phyloP scores from a whole-genome alignment of 2,113 vertebrate species.

The Bubo blakistoni region DNA sequence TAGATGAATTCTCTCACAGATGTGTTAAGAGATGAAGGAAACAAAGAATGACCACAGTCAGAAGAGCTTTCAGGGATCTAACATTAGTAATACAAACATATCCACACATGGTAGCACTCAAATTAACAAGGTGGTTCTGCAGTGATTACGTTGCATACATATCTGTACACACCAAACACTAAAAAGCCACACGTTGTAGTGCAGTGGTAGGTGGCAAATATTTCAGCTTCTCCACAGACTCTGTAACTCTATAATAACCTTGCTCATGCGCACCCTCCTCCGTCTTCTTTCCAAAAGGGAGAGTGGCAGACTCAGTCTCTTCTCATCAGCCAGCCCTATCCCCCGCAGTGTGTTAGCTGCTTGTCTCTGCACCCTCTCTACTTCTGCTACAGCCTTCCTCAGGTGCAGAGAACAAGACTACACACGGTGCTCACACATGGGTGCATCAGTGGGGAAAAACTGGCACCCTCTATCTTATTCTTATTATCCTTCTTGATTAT shows the following conservation, averaged over 20 bases:
- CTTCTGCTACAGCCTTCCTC: rapidly evolving
- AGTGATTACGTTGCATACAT: background rate
- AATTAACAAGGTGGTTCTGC: background rate
- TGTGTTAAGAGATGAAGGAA: background rate
- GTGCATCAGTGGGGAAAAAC: rapidly evolving
- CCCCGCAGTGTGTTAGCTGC: background rate
- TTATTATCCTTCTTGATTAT: background rate
- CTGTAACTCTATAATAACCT: background rate
- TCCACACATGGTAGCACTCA: background rate
- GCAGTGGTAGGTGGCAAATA: background rate
- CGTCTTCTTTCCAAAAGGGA: background rate
- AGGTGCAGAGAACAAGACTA: background rate
- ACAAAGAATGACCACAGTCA: background rate
- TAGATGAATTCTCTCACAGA: background rate
- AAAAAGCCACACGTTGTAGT: background rate
- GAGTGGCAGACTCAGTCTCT: background rate
- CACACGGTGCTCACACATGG: background rate
- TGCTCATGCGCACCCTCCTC: background rate
- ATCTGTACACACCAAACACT: background rate
- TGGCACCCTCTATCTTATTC: no score
- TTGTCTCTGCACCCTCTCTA: rapidly evolving
- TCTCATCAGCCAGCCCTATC: background rate
- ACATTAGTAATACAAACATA: background rate
- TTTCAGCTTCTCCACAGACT: background rate
- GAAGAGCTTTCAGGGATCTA: background rate